These are phyloP conservation scores for Notamacropus eugenii DNA, from an alignment of 2,797 vertebrate genomes.

Conservation along the genomic window DNA sequence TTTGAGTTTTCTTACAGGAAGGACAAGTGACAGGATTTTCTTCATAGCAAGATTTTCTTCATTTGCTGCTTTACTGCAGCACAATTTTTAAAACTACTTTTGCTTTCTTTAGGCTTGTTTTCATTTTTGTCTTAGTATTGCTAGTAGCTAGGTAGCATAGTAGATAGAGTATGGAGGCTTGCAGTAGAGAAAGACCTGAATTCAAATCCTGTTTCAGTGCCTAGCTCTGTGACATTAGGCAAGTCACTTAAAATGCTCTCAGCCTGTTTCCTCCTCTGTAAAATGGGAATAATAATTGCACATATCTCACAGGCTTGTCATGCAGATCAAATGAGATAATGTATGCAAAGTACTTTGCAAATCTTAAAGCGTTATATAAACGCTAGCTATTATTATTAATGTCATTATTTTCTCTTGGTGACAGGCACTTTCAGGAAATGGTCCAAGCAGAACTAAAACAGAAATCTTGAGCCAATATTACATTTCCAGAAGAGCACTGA, in stretches of 20 bases:
- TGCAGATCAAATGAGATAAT: not conserved
- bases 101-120: slow-evolving; percentile 34
- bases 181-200: not conserved
- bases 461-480: not conserved
- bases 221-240: not conserved
- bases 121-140: not conserved
- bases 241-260: not conserved
- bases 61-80: not conserved
- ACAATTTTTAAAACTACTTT: not conserved
- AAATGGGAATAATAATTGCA: not conserved
- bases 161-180: not conserved
- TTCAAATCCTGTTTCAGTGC: not conserved
- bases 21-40: not conserved
- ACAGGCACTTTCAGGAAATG: not conserved
- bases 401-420: not conserved
- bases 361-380: not conserved
- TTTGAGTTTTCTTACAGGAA: slow-evolving; percentile 12
- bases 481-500: not conserved
- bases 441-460: not conserved
- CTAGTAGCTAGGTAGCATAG: not conserved
- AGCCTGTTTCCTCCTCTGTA: not conserved
- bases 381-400: not conserved
- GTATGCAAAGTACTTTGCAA: not conserved
- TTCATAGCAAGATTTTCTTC: not conserved
- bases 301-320: not conserved